Conservation (phyloP, 37 sponge, comb jelly and placozoan species). For the Eunapius fragilis region DNA sequence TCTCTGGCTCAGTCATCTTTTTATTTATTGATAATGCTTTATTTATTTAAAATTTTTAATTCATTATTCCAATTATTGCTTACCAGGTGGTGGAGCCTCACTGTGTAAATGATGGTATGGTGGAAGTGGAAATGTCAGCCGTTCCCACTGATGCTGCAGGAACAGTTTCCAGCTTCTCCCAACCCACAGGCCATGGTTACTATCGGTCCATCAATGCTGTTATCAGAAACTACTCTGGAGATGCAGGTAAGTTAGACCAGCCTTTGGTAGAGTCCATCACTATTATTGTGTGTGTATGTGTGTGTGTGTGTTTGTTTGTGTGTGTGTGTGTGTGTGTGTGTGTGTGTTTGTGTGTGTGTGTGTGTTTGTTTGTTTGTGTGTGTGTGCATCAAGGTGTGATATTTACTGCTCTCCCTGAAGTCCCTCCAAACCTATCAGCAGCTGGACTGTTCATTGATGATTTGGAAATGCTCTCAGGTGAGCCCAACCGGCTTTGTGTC, state of each 20-base stretch:
- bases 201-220: constrained; percentile 46
- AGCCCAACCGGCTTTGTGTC: no score
- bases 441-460: constrained; percentile 34
- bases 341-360: neutral
- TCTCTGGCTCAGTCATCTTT: no score
- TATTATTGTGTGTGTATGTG: neutral
- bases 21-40: no score
- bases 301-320: neutral
- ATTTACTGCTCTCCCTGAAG: constrained; percentile 66
- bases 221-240: constrained; percentile 50
- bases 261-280: neutral
- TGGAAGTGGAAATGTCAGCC: no score
- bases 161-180: no score
- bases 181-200: neutral
- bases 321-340: neutral
- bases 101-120: no score
- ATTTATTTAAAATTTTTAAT: no score
- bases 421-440: constrained; percentile 7
- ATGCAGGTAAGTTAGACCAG: constrained; percentile 36
- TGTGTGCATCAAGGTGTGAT: constrained; percentile 34
- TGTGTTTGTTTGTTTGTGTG: neutral
- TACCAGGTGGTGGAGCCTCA: no score
- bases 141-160: no score
- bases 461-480: constrained; percentile 41
- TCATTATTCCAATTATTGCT: no score